These are phyloP conservation scores for Epizoanthus illoricatus DNA, from an alignment of 92 coral and sea anemone species.

Conservation along the genomic window DNA sequence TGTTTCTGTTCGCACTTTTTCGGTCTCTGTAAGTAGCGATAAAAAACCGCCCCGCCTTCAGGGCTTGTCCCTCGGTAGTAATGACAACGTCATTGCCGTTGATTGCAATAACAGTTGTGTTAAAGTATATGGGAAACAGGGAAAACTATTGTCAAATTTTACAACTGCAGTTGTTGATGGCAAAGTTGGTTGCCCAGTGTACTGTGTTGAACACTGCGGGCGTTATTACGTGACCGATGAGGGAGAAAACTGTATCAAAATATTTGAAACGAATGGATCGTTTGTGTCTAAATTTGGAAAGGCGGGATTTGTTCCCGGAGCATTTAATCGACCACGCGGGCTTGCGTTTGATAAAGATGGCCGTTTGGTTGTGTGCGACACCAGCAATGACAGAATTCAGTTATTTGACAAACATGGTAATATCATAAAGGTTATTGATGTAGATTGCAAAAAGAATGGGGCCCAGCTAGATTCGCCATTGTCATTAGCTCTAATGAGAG, in stretches of 20 bases:
- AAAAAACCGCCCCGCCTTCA: slow-evolving; percentile 14
- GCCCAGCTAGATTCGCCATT: neutral
- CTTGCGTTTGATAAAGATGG: slow-evolving; percentile 8
- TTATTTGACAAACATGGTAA: neutral
- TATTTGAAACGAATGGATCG: neutral
- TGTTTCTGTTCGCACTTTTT: neutral
- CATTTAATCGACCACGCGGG: slow-evolving; percentile 22
- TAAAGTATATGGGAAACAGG: neutral
- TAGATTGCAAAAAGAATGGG: neutral
- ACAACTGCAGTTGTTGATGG: neutral
- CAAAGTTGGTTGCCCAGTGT: slow-evolving; percentile 9
- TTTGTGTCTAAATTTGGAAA: slow-evolving; percentile 16
- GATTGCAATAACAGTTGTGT: slow-evolving; percentile 18
- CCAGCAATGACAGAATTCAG: slow-evolving; percentile 12
- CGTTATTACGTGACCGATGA: slow-evolving; percentile 20
- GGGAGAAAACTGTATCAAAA: slow-evolving; percentile 19
- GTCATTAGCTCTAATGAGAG: neutral
- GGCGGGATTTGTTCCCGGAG: neutral
- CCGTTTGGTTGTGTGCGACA: slow-evolving; percentile 14
- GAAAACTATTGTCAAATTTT: neutral
- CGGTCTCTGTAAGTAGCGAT: neutral
- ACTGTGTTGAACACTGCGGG: neutral
- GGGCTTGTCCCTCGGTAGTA: slow-evolving; percentile 10
- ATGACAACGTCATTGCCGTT: slow-evolving; percentile 7
- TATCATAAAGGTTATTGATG: neutral